These are phyloP conservation scores for Danio kyathit DNA, from an alignment of 2,797 vertebrate genomes.

Conservation along the genomic window DNA sequence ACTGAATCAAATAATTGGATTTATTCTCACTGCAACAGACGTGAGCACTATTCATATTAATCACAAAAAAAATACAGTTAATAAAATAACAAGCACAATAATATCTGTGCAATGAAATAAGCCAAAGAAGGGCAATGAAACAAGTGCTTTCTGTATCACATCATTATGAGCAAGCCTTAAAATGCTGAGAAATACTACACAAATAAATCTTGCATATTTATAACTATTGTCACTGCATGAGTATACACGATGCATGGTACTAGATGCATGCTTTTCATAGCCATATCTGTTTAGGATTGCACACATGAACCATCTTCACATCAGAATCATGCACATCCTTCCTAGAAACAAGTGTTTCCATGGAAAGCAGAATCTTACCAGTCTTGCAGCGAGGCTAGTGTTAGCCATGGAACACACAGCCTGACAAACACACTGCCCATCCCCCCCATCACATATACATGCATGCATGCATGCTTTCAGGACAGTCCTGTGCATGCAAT, in stretches of 20 bases:
- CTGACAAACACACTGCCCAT: constrained; percentile 46
- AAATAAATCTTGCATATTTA: constrained; percentile 5
- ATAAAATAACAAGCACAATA: constrained; percentile 1
- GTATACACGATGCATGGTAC: neutral
- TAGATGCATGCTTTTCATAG: neutral
- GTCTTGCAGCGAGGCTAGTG: constrained; percentile 21
- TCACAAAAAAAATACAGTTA: neutral
- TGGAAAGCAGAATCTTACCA: constrained; percentile 16
- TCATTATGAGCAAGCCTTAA: neutral
- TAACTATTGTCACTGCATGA: neutral
- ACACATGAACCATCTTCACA: constrained; percentile 16
- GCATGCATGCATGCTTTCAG: neutral
- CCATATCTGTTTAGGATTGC: neutral
- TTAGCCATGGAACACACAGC: constrained; percentile 33
- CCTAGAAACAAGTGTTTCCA: constrained; percentile 12
- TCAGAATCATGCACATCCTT: neutral
- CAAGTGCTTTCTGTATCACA: neutral
- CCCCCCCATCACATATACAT: constrained; percentile 32
- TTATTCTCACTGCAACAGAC: neutral
- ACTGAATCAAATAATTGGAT: neutral
- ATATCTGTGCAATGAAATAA: neutral
- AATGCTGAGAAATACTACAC: neutral
- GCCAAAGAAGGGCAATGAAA: neutral
- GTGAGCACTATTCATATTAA: neutral
- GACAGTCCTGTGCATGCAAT: constrained; percentile 14